These are phyloP conservation scores for Micronisus gabar DNA, from an alignment of 2,113 vertebrate genomes.

Conservation along the genomic window DNA sequence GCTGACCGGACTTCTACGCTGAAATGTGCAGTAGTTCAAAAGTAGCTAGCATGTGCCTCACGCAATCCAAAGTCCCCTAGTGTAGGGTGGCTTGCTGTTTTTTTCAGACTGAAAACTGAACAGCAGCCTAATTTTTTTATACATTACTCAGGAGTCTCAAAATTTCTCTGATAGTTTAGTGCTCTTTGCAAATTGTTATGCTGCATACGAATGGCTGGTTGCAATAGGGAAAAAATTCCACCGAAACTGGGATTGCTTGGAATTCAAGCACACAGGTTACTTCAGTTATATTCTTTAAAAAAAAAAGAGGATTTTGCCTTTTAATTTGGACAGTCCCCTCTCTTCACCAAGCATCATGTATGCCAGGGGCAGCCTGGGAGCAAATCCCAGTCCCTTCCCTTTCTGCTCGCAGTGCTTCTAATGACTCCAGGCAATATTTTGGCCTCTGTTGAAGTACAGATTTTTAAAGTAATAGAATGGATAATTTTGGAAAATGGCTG, in stretches of 20 bases:
- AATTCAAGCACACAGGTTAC: not conserved
- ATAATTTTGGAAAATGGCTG: not conserved
- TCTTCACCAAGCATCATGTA: not conserved
- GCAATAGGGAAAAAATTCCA: not conserved
- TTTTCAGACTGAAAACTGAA: not conserved
- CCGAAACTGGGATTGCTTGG: not conserved
- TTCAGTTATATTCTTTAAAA: not conserved
- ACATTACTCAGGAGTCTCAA: not conserved
- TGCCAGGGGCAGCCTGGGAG: not conserved
- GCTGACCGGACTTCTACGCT: not conserved
- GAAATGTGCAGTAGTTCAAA: not conserved
- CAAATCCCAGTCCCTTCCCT: not conserved
- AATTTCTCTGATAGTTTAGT: not conserved
- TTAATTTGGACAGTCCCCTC: not conserved
- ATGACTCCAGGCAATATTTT: not conserved
- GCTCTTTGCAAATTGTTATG: not conserved
- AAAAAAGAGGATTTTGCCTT: not conserved
- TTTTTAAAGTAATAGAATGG: not conserved
- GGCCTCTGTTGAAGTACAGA: not conserved
- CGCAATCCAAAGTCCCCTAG: not conserved
- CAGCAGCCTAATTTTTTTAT: not conserved
- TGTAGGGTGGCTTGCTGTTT: not conserved
- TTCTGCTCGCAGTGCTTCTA: not conserved
- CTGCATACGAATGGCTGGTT: not conserved
- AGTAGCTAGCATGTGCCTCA: not conserved